These are phyloP conservation scores for Spheniscus mendiculus DNA, from an alignment of 2,113 vertebrate genomes.

Conservation along the genomic window DNA sequence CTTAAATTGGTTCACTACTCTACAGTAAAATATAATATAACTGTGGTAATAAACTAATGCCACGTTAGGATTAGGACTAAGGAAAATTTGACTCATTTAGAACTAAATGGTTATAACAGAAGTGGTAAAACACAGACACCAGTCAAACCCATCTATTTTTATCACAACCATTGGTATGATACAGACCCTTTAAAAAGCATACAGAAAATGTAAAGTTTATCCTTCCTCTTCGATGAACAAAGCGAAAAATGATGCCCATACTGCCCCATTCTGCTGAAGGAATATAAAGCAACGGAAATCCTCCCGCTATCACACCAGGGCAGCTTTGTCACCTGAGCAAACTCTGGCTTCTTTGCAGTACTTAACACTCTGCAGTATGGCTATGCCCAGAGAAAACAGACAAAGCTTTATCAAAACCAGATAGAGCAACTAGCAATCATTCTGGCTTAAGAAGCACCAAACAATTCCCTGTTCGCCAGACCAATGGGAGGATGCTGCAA, in stretches of 20 bases:
- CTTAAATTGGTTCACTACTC: not conserved
- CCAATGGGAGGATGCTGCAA: not conserved
- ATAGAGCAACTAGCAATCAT: not conserved
- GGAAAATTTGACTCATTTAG: not conserved
- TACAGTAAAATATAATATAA: not conserved
- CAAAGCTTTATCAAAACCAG: not conserved
- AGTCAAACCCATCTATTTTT: not conserved
- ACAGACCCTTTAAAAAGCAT: not conserved
- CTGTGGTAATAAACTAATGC: not conserved
- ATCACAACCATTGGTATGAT: not conserved
- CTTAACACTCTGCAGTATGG: not conserved
- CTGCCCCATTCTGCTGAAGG: not conserved
- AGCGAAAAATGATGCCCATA: accelerated
- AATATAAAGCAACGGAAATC: not conserved
- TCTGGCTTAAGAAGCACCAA: not conserved
- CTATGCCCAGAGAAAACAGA: not conserved
- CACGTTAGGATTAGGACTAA: not conserved
- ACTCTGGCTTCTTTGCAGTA: not conserved
- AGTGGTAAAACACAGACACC: not conserved
- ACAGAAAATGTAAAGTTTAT: not conserved
- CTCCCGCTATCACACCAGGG: not conserved
- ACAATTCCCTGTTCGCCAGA: not conserved
- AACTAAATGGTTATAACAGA: not conserved
- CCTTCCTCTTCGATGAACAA: not conserved
- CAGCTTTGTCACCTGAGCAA: not conserved